Conservation (phyloP, 2,797 vertebrate genomes). For the Typhlichthys eigenmanni region DNA sequence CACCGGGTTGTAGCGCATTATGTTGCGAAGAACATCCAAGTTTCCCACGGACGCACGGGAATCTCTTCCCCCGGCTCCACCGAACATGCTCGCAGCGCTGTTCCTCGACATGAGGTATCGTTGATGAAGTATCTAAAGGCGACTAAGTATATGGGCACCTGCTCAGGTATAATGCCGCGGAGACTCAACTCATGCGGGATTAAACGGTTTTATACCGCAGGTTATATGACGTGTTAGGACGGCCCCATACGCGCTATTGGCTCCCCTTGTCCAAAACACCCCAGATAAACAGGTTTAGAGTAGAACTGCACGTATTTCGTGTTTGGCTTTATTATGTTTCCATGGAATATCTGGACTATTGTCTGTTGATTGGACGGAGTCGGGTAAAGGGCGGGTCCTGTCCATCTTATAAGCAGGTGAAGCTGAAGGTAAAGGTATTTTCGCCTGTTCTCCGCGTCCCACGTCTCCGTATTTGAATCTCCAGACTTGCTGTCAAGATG, state of each 20-base stretch:
- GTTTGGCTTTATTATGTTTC: slow-evolving; percentile 7
- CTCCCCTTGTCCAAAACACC: slow-evolving; percentile 10
- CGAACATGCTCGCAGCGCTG: slow-evolving; percentile 60
- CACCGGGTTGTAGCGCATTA: slow-evolving; percentile 52
- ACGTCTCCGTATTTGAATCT: neutral
- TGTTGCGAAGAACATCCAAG: slow-evolving; percentile 57
- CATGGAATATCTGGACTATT: neutral
- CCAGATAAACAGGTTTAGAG: slow-evolving; percentile 29
- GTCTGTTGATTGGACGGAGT: slow-evolving; percentile 51
- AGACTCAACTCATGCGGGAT: neutral
- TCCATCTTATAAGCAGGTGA: slow-evolving; percentile 50
- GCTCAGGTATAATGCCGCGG: slow-evolving; percentile 7
- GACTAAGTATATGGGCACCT: slow-evolving; percentile 12
- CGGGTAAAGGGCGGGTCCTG: slow-evolving; percentile 46
- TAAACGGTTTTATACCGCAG: slow-evolving; percentile 51
- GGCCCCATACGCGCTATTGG: slow-evolving; percentile 41
- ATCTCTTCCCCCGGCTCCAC: slow-evolving; percentile 62
- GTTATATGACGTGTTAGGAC: slow-evolving; percentile 24
- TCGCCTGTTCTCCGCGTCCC: slow-evolving; percentile 4
- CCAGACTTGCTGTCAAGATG: slow-evolving; percentile 32
- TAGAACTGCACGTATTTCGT: slow-evolving; percentile 49
- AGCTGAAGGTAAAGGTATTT: neutral
- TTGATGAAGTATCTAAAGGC: no score
- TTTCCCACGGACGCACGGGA: slow-evolving; percentile 59
- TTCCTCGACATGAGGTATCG: slow-evolving; percentile 44